Conservation (phyloP, 2,888 invertebrate species). For the Athalia circularis region DNA sequence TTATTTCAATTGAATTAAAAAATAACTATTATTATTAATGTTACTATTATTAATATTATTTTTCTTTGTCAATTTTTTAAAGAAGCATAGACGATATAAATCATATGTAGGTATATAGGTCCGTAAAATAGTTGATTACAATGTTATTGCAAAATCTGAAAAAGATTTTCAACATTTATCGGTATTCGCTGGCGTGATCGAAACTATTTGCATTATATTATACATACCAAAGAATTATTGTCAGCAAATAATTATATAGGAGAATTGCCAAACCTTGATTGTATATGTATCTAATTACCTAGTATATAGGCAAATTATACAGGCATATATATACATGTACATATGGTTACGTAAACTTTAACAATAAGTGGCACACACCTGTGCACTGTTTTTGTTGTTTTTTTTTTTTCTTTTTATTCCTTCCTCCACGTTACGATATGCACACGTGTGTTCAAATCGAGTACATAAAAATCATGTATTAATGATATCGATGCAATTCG, state of each 20-base stretch:
- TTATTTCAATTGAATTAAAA: too few species aligned
- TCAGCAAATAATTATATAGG: background rate
- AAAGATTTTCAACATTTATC: conserved; percentile 31
- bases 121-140: conserved; percentile 9
- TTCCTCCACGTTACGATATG: background rate
- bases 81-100: too few species aligned
- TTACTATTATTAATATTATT: too few species aligned
- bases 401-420: background rate
- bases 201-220: background rate
- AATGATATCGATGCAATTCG: too few species aligned
- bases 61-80: too few species aligned
- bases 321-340: background rate
- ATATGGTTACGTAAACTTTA: conserved; percentile 6
- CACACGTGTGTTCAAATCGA: conserved; percentile 8
- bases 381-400: background rate
- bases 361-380: conserved; percentile 28
- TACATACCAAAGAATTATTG: background rate
- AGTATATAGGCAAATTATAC: background rate
- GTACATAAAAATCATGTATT: too few species aligned
- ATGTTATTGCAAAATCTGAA: conserved; percentile 51
- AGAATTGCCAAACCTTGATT: background rate
- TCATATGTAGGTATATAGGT: too few species aligned
- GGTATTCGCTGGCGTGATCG: background rate
- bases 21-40: too few species aligned
- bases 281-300: conserved; percentile 8